Base-by-base conservation (phyloP, 2,888 invertebrate species). In the Petrolisthes manimaculis region DNA sequence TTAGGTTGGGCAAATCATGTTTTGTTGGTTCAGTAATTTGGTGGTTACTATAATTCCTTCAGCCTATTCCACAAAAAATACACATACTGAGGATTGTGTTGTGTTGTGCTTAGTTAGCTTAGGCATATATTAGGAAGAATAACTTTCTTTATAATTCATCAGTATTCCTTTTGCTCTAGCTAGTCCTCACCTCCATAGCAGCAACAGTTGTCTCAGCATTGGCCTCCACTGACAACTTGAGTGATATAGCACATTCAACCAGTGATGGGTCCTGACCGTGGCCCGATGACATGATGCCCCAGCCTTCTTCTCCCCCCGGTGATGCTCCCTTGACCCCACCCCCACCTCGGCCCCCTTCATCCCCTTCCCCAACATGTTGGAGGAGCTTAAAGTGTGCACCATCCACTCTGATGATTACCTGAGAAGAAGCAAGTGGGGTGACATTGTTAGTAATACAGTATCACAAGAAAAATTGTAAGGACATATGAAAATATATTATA, bases 161-260 rank as follows among this genome's bases (percentile, higher is more conserved):
- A 67, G 67, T 14, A 12, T 14, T 14, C 12, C 67, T 14, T 67
- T 14, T n/a, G 51, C 37, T 37, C 37, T 61, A 61, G 67, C 3
- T 61, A 61, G 67, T 14, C n/a, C 86, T 51, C 69, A 91, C 91
- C 86, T 91, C 89, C 88, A 89, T 89, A 6, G 85, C 89, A 55
- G 91, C 89, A 51, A 86, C 81, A 54, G 88, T 88, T 37, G 37
- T 37, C 80, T 91, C 91, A 0, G 89, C 89, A 79, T 89, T 89
- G n/a, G 88, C 86, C 77, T 91, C 89, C 14, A 86, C 78, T 9
- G 88, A 89, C 24, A 91, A 84, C 56, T 91, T 91, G 69, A 89
- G 88, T 6, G 91, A 88, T 51, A 89, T 67, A 8, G 86, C 84
- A 51, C 89, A 91, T 75, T 91, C 91, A 71, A 91, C 79, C 2